Percentiles rank a stretch among this genome's conserved stretches.
Evolutionary conservation across 2,888 invertebrate species (phyloP).

Genomic region (Cartodere bifasciata): DNA sequence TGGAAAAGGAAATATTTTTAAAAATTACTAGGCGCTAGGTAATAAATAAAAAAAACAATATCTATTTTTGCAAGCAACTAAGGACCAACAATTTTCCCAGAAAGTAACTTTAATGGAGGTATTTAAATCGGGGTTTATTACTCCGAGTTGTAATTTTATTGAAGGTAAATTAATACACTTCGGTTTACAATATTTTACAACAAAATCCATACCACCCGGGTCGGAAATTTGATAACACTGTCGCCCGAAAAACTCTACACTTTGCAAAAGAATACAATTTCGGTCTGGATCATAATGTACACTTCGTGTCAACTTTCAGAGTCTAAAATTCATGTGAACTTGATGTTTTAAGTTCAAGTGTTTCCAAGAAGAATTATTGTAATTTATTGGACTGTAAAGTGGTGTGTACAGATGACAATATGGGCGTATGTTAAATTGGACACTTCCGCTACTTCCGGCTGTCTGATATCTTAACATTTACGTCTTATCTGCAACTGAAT

Average conservation of each 20-base stretch:
- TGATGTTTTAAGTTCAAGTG: conserved; percentile 1
- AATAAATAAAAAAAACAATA: too few species aligned
- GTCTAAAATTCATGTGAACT: background rate
- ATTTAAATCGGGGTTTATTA: too few species aligned
- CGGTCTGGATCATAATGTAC: too few species aligned
- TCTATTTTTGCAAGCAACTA: too few species aligned
- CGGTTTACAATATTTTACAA: background rate
- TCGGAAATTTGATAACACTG: conserved; percentile 18
- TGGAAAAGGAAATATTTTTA: too few species aligned
- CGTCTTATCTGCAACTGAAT: too few species aligned
- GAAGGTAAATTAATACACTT: too few species aligned
- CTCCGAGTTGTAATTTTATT: too few species aligned
- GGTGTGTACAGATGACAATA: background rate
- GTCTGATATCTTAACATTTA: too few species aligned
- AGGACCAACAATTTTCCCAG: too few species aligned
- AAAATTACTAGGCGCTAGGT: too few species aligned
- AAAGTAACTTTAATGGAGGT: too few species aligned
- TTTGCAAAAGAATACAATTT: conserved; percentile 12
- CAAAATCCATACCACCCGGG: conserved; percentile 14
- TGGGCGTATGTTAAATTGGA: background rate
- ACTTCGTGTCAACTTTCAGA: background rate
- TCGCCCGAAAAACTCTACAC: conserved; percentile 14
- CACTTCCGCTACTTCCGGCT: conserved; percentile 1
- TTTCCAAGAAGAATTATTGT: background rate
- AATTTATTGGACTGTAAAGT: conserved; percentile 1